phyloP scores from a whole-genome alignment of 2,113 vertebrate genomes.

The Cygnus buccinator region DNA sequence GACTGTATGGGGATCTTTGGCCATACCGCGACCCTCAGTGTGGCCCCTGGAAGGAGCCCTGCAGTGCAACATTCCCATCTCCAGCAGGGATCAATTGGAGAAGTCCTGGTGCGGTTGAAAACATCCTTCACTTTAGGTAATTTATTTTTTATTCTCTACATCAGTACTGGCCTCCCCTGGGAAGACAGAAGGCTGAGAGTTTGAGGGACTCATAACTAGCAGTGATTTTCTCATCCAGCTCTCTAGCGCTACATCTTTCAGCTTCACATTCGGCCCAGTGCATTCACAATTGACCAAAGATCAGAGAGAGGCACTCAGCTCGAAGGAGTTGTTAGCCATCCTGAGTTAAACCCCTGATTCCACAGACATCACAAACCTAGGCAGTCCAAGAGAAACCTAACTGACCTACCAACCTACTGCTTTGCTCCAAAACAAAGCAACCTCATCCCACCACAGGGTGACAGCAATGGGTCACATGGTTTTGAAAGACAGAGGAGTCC shows the following conservation, averaged over 20 bases:
- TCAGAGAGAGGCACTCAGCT: background rate
- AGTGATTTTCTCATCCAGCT: background rate
- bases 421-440: background rate
- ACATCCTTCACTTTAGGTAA: background rate
- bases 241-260: background rate
- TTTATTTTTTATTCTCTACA: background rate
- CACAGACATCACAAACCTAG: background rate
- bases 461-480: background rate
- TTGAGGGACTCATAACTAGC: background rate
- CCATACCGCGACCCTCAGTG: background rate
- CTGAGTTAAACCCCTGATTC: background rate
- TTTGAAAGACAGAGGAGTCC: background rate
- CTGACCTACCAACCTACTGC: background rate
- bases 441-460: background rate
- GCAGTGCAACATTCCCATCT: background rate
- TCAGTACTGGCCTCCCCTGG: background rate
- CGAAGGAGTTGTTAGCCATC: background rate
- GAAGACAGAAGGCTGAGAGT: background rate
- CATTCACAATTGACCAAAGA: background rate
- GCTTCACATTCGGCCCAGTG: background rate
- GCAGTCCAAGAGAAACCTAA: background rate
- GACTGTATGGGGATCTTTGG: background rate
- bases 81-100: fast-evolving
- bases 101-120: background rate
- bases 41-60: background rate